Evolutionary conservation across 2,113 vertebrate genomes (phyloP), one percentile per base, ranked within the genome.

Genomic region (Ovis canadensis): DNA sequence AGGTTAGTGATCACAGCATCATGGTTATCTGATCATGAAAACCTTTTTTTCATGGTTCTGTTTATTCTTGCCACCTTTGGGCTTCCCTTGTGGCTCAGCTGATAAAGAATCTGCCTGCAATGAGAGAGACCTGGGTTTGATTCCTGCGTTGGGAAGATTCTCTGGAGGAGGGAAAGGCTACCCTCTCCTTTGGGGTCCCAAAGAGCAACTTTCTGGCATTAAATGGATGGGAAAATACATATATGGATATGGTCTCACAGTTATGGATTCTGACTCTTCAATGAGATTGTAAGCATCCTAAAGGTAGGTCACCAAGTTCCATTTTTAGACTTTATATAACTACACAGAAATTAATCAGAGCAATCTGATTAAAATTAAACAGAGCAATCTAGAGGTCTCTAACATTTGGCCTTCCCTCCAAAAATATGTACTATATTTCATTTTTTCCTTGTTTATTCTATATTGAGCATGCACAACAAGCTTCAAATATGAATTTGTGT

Each of bases 381-480:
- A 78, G 27, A 57, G 50, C 25, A 57, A 86, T 29, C 6, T 74
- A 45, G 23, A 57, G 10, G 2, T 78, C 87, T 96, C 33, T 91
- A 71, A 45, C 57, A 54, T 94, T 92, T 87, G 27, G 12, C 33
- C 50, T 93, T 94, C 78, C 23, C 21, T 64, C 55, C 27, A 71
- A 62, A 82, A 96, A 93, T 93, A 77, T 86, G 33, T 9, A 86
- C 40, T 15, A 13, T 23, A 59, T 94, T 94, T 93, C 45, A 86
- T 50, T 40, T 55, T 90, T 91, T 81, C 54, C 97, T 97, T 97
- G 60, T 88, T 96, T 84, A 88, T 85, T 96, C 6, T 85, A 6
- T n/a, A 82, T 86, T n/a, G 1, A 57, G 17, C 80, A 31, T 96
- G 15, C 48, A 40, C 91, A 97, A 87, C 57, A 80, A 96, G 36